These are phyloP conservation scores for Smutsia temminckii DNA, from an alignment of 2,797 vertebrate genomes.

Conservation along the genomic window DNA sequence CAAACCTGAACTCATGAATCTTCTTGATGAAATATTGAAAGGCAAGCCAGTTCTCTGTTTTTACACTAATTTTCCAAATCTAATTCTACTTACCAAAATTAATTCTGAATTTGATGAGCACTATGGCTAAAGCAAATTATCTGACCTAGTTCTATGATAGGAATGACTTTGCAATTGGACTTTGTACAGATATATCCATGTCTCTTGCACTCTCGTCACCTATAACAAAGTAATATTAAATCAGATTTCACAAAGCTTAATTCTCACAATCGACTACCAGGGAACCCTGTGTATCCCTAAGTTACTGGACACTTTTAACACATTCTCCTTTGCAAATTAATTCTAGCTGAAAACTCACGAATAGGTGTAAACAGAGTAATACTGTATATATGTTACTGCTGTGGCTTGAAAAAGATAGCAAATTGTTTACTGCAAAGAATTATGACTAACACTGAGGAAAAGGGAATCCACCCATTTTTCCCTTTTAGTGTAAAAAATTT, in stretches of 20 bases:
- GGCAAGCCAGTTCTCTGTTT: neutral
- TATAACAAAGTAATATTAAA: neutral
- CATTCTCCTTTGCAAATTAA: constrained; percentile 12
- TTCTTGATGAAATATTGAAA: constrained; percentile 7
- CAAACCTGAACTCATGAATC: neutral
- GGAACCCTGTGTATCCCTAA: neutral
- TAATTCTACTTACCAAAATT: neutral
- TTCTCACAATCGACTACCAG: neutral
- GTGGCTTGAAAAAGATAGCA: neutral
- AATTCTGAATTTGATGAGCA: constrained; percentile 4
- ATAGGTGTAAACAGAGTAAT: neutral
- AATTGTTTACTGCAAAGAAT: neutral
- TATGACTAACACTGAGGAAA: neutral
- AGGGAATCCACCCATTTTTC: neutral
- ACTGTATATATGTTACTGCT: neutral
- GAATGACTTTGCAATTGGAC: neutral
- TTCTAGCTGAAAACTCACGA: neutral
- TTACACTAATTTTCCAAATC: constrained; percentile 4
- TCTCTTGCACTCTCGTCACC: neutral
- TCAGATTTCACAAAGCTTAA: constrained; percentile 26
- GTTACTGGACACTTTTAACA: neutral
- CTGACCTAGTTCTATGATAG: neutral
- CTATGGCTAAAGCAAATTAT: neutral
- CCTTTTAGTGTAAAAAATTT: neutral
- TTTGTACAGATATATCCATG: neutral